A percentile compares a stretch with the other conserved stretches of the same genome.
phyloP scores from a whole-genome alignment of 2,888 invertebrate genomes.

The Boloria selene region DNA sequence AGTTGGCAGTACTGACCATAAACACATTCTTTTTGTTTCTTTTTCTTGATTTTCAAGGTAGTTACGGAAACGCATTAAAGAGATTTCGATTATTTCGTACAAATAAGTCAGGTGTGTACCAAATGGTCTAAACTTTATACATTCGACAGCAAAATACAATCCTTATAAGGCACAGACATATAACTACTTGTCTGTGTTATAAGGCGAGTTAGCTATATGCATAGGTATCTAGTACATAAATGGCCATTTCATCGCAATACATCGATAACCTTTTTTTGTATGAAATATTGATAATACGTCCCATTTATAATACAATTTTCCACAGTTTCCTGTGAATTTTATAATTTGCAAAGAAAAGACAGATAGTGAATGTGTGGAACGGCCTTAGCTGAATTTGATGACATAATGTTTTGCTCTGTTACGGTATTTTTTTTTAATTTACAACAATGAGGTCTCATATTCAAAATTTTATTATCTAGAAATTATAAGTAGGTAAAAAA shows the following conservation, averaged over 20 bases:
- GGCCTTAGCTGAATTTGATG: no score
- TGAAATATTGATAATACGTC: no score
- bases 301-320: no score
- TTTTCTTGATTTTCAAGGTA: no score
- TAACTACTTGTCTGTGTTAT: no score
- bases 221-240: background rate
- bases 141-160: constrained; percentile 26
- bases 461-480: constrained; percentile 57
- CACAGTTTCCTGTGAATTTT: no score
- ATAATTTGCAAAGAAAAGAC: no score
- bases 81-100: background rate
- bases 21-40: background rate
- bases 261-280: no score
- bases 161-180: no score
- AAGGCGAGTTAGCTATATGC: no score
- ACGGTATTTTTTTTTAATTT: constrained; percentile 37
- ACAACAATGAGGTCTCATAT: constrained; percentile 63
- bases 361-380: background rate
- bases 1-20: background rate
- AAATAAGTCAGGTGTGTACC: constrained; percentile 8
- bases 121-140: constrained; percentile 1
- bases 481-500: constrained; percentile 73
- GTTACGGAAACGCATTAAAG: background rate
- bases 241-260: no score
- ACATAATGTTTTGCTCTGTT: constrained; percentile 1